These are phyloP conservation scores for Orbicella faveolata DNA, from an alignment of 64 coral and sea anemone species.

Conservation along the genomic window DNA sequence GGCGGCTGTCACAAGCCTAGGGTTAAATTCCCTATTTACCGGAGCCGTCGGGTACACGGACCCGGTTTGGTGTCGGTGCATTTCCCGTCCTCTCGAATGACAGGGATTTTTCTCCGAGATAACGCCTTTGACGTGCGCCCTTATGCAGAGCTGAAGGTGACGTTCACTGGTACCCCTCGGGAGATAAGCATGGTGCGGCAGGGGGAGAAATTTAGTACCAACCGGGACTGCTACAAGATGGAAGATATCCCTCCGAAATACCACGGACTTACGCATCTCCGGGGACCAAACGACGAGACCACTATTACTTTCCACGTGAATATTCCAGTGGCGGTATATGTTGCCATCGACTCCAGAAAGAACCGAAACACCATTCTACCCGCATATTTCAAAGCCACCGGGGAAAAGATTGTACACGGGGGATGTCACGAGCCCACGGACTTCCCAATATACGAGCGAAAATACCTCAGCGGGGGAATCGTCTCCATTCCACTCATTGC, in stretches of 20 bases:
- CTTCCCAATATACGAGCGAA: conserved; percentile 43
- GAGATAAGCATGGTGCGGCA: conserved; percentile 80
- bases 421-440: conserved; percentile 42
- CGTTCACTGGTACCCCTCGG: conserved; percentile 7
- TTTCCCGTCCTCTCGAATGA: conserved; percentile 53
- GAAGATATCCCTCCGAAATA: conserved; percentile 74
- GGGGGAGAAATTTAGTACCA: conserved; percentile 84
- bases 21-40: conserved; percentile 77
- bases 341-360: conserved; percentile 34
- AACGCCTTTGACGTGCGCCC: conserved; percentile 55
- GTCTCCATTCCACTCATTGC: conserved; percentile 20
- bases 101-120: conserved; percentile 75
- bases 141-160: conserved; percentile 71
- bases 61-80: conserved; percentile 59
- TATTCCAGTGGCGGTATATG: conserved; percentile 53
- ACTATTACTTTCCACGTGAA: conserved; percentile 32
- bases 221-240: conserved; percentile 75
- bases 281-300: conserved; percentile 40
- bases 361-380: conserved; percentile 22
- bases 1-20: conserved; percentile 64
- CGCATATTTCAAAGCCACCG: conserved; percentile 18
- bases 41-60: conserved; percentile 55
- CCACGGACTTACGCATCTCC: conserved; percentile 78
- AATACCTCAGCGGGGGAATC: conserved; percentile 13
- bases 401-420: conserved; percentile 57